phyloP scores from a whole-genome alignment of 2,797 vertebrate genomes.

The Philypnodon macrostomus region DNA sequence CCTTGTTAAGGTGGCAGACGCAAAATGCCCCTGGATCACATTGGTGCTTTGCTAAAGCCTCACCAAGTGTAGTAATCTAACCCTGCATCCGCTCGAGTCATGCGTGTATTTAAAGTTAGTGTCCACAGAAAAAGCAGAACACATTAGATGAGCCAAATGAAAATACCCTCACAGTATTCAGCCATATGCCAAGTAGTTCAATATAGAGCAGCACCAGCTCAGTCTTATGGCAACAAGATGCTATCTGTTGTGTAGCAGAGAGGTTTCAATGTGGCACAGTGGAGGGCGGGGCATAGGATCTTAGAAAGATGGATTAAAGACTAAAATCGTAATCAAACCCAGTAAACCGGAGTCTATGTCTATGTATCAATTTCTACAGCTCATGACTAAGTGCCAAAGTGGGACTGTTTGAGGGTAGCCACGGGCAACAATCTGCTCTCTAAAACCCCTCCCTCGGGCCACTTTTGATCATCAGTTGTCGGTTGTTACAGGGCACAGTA shows the following conservation, averaged over 20 bases:
- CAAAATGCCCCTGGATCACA: slow-evolving; percentile 49
- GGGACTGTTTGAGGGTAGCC: slow-evolving; percentile 66
- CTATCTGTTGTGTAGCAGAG: slow-evolving; percentile 52
- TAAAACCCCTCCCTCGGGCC: slow-evolving; percentile 54
- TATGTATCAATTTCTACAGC: slow-evolving; percentile 59
- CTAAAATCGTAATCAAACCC: slow-evolving; percentile 37
- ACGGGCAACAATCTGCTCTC: slow-evolving; percentile 75
- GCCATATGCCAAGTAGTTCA: slow-evolving; percentile 29
- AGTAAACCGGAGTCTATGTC: slow-evolving; percentile 41
- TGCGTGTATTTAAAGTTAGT: slow-evolving; percentile 68
- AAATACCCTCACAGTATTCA: slow-evolving; percentile 39
- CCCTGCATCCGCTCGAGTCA: slow-evolving; percentile 51
- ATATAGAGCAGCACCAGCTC: slow-evolving; percentile 39
- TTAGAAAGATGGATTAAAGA: slow-evolving; percentile 34
- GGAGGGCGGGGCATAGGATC: slow-evolving; percentile 50
- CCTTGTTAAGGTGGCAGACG: slow-evolving; percentile 29
- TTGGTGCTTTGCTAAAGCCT: slow-evolving; percentile 43
- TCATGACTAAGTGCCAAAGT: slow-evolving; percentile 44
- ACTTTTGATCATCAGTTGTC: slow-evolving; percentile 23
- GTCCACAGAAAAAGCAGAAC: slow-evolving; percentile 54
- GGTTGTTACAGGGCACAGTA: slow-evolving; percentile 33
- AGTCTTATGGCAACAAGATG: slow-evolving; percentile 58
- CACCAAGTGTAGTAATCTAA: slow-evolving; percentile 61
- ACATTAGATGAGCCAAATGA: slow-evolving; percentile 45
- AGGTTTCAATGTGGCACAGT: slow-evolving; percentile 26